Conservation (phyloP, 2,113 vertebrate genomes). For the Columba livia region DNA sequence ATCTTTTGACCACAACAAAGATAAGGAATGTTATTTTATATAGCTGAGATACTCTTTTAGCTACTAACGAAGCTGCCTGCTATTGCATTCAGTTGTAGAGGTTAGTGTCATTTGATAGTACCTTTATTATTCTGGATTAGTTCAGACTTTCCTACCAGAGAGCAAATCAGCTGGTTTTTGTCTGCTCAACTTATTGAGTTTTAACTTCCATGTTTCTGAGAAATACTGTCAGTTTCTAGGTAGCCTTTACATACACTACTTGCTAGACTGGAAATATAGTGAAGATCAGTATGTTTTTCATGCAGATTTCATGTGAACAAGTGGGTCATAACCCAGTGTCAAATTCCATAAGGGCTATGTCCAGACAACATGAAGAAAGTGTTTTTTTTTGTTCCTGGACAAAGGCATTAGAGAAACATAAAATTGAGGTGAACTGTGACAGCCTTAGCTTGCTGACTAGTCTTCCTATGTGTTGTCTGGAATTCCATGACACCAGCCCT, state of each 20-base stretch:
- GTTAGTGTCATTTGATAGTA: background rate
- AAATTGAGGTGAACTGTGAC: background rate
- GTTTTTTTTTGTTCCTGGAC: background rate
- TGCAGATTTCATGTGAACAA: background rate
- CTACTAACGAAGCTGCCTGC: rapidly evolving
- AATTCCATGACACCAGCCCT: background rate
- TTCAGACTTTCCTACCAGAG: background rate
- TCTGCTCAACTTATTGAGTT: background rate
- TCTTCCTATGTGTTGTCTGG: background rate
- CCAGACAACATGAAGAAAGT: background rate
- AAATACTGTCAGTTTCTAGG: background rate
- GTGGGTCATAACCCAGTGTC: background rate
- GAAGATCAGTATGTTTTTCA: background rate
- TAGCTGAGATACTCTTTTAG: background rate
- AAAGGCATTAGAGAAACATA: background rate
- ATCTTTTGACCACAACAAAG: background rate
- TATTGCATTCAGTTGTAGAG: background rate
- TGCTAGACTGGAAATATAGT: background rate
- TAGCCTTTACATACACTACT: background rate
- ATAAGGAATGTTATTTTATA: background rate
- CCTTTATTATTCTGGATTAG: background rate
- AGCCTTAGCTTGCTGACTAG: background rate
- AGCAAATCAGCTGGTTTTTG: background rate
- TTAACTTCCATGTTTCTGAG: background rate
- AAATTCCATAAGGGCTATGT: background rate